A percentile compares a stretch with the other conserved stretches of the same genome.
Conservation (phyloP, 2,888 invertebrate genomes). For the Epinotia bilunana region DNA sequence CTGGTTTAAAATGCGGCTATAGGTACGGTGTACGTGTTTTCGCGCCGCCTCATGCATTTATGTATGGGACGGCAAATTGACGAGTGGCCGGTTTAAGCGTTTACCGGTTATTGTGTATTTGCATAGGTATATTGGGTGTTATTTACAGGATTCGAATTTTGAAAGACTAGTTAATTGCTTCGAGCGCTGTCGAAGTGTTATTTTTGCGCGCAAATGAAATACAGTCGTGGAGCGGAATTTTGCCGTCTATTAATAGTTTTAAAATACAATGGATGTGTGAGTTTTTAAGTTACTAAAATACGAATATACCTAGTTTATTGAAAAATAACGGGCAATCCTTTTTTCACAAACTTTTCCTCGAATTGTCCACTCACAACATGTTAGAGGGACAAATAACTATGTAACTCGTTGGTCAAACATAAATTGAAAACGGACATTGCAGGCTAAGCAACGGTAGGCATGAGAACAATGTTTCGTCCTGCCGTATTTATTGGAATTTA, state of each 20-base stretch:
- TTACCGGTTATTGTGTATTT: conserved; percentile 52
- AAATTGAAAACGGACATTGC: no score
- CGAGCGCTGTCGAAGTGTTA: conserved; percentile 10
- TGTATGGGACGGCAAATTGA: conserved; percentile 60
- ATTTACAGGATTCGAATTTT: conserved; percentile 34
- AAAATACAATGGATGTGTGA: neutral
- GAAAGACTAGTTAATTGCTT: conserved; percentile 21
- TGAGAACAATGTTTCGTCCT: no score
- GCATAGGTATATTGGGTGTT: conserved; percentile 43
- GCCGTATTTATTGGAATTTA: no score
- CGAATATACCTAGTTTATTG: no score
- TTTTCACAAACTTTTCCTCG: no score
- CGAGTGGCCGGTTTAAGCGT: conserved; percentile 56
- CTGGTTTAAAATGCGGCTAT: conserved; percentile 28
- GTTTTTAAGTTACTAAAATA: neutral
- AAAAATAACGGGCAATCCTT: no score
- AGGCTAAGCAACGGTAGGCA: no score
- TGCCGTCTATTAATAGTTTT: neutral
- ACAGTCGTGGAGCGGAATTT: neutral
- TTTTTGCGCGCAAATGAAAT: neutral
- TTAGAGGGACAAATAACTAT: no score
- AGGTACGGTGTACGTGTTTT: conserved; percentile 16
- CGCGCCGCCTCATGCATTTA: conserved; percentile 56
- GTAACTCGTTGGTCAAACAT: no score
- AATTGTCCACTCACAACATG: no score